These are phyloP conservation scores for Hecatera dysodea DNA, from an alignment of 2,888 invertebrate species.

Conservation along the genomic window DNA sequence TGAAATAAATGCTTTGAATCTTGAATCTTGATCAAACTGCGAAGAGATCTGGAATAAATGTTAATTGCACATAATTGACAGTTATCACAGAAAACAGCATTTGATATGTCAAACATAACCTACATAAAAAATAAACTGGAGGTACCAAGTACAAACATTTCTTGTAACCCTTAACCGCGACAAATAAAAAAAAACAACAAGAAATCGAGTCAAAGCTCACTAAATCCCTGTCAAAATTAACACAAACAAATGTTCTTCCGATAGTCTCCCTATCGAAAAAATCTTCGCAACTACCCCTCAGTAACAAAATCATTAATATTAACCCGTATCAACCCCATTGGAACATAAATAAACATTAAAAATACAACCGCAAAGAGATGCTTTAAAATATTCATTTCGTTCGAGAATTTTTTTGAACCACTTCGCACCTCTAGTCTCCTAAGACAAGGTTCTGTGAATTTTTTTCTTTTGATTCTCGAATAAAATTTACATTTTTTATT, in stretches of 20 bases:
- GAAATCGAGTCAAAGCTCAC: conserved; percentile 13
- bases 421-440: conserved; percentile 67
- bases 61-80: background rate
- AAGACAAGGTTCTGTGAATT: conserved; percentile 50
- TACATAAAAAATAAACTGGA: too few relatives aligned
- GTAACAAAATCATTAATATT: conserved; percentile 68
- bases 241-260: conserved; percentile 62
- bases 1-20: too few relatives aligned
- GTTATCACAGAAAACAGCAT: background rate
- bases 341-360: conserved; percentile 71
- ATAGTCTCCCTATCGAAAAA: conserved; percentile 59
- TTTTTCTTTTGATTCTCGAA: conserved; percentile 55
- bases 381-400: conserved; percentile 66
- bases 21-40: too few relatives aligned
- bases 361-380: conserved; percentile 66
- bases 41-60: background rate
- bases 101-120: too few relatives aligned
- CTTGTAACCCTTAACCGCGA: conserved; percentile 2
- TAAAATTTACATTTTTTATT: conserved; percentile 71
- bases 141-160: too few relatives aligned
- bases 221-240: conserved; percentile 62
- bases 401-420: conserved; percentile 66
- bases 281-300: conserved; percentile 55
- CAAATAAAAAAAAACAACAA: background rate
- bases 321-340: conserved; percentile 69